Conservation (phyloP, 1,140 invertebrate species). For the Myzus persicae region DNA sequence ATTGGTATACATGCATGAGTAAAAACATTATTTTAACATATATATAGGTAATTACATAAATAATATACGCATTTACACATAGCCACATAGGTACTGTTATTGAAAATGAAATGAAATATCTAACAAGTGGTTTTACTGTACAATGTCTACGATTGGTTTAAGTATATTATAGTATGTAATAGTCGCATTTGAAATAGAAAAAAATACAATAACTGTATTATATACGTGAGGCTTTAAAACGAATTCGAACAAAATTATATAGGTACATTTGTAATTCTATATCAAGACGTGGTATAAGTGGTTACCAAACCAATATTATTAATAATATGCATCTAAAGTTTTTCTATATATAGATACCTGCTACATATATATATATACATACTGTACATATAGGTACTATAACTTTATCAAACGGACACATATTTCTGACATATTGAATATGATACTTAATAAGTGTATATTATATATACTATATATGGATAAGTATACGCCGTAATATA, state of each 20-base stretch:
- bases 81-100: neutral
- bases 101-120: neutral
- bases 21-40: no score
- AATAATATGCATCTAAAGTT: neutral
- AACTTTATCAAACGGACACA: neutral
- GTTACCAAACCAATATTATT: neutral
- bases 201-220: neutral
- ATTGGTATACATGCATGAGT: neutral
- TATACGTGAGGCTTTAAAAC: neutral
- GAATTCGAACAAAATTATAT: neutral
- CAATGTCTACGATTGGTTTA: no score
- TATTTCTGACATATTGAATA: neutral
- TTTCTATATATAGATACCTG: neutral
- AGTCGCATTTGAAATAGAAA: neutral
- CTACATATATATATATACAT: neutral
- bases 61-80: neutral
- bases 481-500: neutral
- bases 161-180: no score
- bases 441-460: neutral
- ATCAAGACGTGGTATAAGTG: neutral
- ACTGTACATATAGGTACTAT: neutral
- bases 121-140: slow-evolving; percentile 8
- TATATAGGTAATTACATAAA: no score
- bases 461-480: no score
- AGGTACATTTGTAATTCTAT: neutral